Evolutionary conservation across 2,113 vertebrate species (phyloP), one percentile per base, ranked within the genome.

Genomic region (Osmerus mordax): DNA sequence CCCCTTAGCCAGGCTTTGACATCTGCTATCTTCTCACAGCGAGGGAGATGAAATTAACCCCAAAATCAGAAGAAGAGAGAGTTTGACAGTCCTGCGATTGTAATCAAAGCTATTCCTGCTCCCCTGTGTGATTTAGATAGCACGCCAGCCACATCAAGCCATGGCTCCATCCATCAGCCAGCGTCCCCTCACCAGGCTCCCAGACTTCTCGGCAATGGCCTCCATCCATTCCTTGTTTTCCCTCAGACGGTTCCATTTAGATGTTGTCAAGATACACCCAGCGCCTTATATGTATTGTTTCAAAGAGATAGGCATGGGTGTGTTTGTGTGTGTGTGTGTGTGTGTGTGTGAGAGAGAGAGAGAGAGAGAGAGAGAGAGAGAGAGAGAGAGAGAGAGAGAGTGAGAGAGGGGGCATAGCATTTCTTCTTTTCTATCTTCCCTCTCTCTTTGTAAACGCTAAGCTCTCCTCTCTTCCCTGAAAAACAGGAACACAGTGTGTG

Each of bases 201-300:
- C 56, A 72, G 72, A 29, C 73, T 73, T 81, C 72, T 41, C 69
- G 64, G 73, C 66, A 28, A 78, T 55, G 71, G 74, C 80, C 71
- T 80, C 79, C 73, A 66, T 80, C 81, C 67, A 56, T 76, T 65
- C 69, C 82, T 85, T 77, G 81, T 83, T 88, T 79, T 84, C 78
- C 19, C 73, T 60, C 66, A 84, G 88, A 90, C 86, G 90, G 75
- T 90, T 91, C 86, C 80, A 93, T 92, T 92, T 91, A 92, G 92
- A 92, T 93, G 81, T 91, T 89, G 89, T 92, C 90, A 90, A 92
- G 90, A 92, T 92, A 90, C 77, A 79, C 87, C 85, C 78, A 75
- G 84, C 85, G 82, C 85, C 78, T 83, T 80, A 72, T 70, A 78
- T 83, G 84, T 77, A 86, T 86, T 87, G 86, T 87, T 88, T 88